Percentiles rank a stretch among this genome's conserved stretches.
These are phyloP conservation scores for Sula dactylatra DNA, from an alignment of 2,113 vertebrate species.

Conservation along the genomic window DNA sequence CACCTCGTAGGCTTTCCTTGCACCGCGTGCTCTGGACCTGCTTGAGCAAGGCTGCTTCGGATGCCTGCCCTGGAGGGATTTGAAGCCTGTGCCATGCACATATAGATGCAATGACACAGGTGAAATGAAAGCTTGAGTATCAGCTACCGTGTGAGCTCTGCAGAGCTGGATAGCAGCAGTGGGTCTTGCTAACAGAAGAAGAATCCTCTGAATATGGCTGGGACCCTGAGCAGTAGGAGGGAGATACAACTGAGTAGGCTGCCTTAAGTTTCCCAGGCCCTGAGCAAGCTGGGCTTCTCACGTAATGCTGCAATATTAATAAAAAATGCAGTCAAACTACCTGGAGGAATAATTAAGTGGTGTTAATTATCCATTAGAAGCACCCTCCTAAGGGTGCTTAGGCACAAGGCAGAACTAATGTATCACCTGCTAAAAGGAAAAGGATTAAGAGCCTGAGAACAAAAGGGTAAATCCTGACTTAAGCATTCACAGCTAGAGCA, in stretches of 20 bases:
- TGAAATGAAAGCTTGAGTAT: background rate
- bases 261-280: background rate
- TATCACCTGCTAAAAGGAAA: background rate
- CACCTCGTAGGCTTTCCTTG: background rate
- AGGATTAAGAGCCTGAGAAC: background rate
- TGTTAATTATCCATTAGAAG: background rate
- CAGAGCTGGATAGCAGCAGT: background rate
- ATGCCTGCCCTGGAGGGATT: background rate
- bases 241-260: too few relatives aligned
- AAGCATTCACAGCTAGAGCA: background rate
- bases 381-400: background rate
- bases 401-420: background rate
- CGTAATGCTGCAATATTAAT: background rate
- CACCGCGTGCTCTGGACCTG: accelerated
- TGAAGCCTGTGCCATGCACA: background rate
- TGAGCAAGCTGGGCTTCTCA: background rate
- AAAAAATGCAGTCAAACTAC: background rate
- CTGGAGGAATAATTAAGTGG: background rate
- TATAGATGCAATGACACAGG: too few relatives aligned
- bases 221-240: background rate
- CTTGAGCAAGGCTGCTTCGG: background rate
- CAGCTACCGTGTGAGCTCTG: too few relatives aligned
- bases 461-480: background rate
- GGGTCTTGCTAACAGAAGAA: background rate
- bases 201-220: background rate